Evolutionary conservation across 2,888 invertebrate species (phyloP).

Genomic region (Asteroscopus sphinx): DNA sequence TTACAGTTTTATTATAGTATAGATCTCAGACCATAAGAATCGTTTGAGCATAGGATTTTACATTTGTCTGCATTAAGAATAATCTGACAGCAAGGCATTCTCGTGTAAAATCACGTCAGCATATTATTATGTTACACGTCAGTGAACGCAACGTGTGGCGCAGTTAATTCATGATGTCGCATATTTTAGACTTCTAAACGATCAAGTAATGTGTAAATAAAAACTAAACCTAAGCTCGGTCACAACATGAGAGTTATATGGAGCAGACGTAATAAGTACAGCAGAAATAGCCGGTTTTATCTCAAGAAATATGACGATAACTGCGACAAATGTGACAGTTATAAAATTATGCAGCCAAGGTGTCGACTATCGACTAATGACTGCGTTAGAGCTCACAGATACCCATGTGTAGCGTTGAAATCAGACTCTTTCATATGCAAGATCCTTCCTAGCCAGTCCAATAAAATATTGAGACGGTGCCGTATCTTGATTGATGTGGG

Average conservation of each 20-base stretch:
- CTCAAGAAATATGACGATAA: constrained; percentile 62
- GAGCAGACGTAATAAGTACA: constrained; percentile 45
- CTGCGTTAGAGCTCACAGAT: constrained; percentile 47
- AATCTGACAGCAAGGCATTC: too few relatives aligned
- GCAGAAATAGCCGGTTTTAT: constrained; percentile 59
- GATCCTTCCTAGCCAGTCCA: constrained; percentile 70
- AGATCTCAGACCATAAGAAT: too few relatives aligned
- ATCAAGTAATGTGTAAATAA: constrained; percentile 20
- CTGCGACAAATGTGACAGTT: constrained; percentile 65
- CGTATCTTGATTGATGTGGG: constrained; percentile 69
- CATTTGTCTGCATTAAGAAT: too few relatives aligned
- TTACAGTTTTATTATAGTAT: too few relatives aligned
- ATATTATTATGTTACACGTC: constrained; percentile 1
- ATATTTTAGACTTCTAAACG: constrained; percentile 33
- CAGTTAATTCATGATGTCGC: constrained; percentile 30
- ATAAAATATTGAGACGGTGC: constrained; percentile 67
- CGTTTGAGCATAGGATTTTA: constrained; percentile 5
- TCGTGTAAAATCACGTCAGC: too few relatives aligned
- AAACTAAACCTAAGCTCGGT: constrained; percentile 36
- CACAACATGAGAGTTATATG: constrained; percentile 51
- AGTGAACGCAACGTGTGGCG: constrained; percentile 17
- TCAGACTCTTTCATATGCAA: constrained; percentile 63
- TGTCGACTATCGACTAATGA: constrained; percentile 69
- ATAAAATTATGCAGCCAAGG: constrained; percentile 64
- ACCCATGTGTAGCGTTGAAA: constrained; percentile 59